A percentile compares a stretch with the other conserved stretches of the same genome.
These are phyloP conservation scores for Enteromius treurensis DNA, from an alignment of 2,797 vertebrate species.

Conservation along the genomic window DNA sequence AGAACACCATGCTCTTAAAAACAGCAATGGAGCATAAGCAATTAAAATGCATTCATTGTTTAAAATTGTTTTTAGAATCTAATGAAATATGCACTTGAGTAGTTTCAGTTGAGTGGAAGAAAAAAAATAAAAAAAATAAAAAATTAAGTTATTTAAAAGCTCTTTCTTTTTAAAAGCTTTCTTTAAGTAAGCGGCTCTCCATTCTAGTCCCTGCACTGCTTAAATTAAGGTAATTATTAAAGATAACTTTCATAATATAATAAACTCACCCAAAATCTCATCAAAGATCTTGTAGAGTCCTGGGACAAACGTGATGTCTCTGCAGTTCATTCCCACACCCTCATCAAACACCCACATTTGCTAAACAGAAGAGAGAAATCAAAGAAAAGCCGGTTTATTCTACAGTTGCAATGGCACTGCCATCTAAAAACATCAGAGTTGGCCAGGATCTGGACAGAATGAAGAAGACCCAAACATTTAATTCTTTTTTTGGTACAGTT, in stretches of 20 bases:
- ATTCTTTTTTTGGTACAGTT: not conserved
- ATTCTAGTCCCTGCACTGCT: too few species aligned
- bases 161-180: not conserved
- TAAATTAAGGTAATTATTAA: not conserved
- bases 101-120: not conserved
- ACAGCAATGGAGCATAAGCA: not conserved
- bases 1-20: not conserved
- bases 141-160: not conserved
- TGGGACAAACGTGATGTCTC: slow-evolving; percentile 94
- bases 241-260: not conserved
- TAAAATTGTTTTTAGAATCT: not conserved
- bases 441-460: not conserved
- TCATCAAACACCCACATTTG: slow-evolving; percentile 99
- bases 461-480: not conserved
- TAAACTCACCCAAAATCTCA: slow-evolving; percentile 92
- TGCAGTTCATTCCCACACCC: slow-evolving; percentile 85
- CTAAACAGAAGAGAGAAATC: slow-evolving; percentile 68
- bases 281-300: slow-evolving; percentile 99
- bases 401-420: not conserved
- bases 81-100: not conserved
- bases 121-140: not conserved
- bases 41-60: not conserved
- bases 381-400: not conserved
- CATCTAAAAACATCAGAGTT: not conserved
- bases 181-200: not conserved